Evolutionary conservation across 1,140 invertebrate species (phyloP).

Genomic region (fruit fly (Drosophila melanogaster)): Release_6_plus_ISO1_MT NT_033777.3:14717501-14718000

Average conservation of each 20-base stretch:
- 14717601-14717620: background rate
- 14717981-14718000: constrained; percentile 53
- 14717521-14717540: background rate
- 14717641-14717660: too few species aligned
- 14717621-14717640: background rate
- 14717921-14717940: constrained; percentile 69
- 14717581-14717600: background rate
- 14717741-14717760: constrained; percentile 73
- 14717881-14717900: constrained; percentile 57
- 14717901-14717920: constrained; percentile 75
- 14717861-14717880: constrained; percentile 25
- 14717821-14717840: constrained; percentile 77
- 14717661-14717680: background rate
- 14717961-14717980: constrained; percentile 67
- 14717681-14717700: constrained; percentile 47
- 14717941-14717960: constrained; percentile 49
- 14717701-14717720: constrained; percentile 74
- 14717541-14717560: background rate
- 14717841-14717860: constrained; percentile 8
- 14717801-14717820: constrained; percentile 75
- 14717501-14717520: constrained; percentile 6
- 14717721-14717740: constrained; percentile 65
- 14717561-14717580: background rate
- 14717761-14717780: constrained; percentile 65
- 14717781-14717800: constrained; percentile 34